phyloP scores from a whole-genome alignment of 1,140 invertebrate genomes.

The Potamilus streckersoni region DNA sequence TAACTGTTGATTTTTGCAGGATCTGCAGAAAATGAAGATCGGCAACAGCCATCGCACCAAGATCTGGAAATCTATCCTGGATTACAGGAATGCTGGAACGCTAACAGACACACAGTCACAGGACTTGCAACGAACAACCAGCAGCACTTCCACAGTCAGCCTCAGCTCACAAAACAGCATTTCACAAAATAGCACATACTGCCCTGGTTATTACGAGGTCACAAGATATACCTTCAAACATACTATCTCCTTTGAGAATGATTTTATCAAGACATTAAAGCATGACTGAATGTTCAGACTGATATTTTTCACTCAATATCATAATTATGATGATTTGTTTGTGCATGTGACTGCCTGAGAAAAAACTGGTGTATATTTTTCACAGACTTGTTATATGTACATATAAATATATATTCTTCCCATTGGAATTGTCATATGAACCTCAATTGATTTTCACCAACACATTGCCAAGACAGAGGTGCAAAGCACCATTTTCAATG shows the following conservation, averaged over 20 bases:
- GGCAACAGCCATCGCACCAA: conserved; percentile 58
- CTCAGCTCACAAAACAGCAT: conserved; percentile 39
- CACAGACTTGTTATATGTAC: too few relatives aligned
- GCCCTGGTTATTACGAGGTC: conserved; percentile 60
- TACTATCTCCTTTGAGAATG: conserved; percentile 46
- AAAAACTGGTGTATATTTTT: too few relatives aligned
- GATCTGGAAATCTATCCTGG: conserved; percentile 61
- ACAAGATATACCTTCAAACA: conserved; percentile 65
- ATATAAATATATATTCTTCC: too few relatives aligned
- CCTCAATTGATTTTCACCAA: too few relatives aligned
- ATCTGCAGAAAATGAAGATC: conserved; percentile 62
- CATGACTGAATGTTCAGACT: too few relatives aligned
- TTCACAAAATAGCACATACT: conserved; percentile 50
- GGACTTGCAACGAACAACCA: conserved; percentile 30
- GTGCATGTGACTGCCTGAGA: too few relatives aligned
- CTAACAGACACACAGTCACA: conserved; percentile 33
- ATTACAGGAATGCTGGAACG: conserved; percentile 39
- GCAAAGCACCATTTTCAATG: too few relatives aligned
- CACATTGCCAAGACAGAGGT: too few relatives aligned
- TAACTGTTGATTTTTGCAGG: conserved; percentile 41
- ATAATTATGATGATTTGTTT: too few relatives aligned
- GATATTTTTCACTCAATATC: too few relatives aligned
- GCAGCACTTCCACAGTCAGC: conserved; percentile 48
- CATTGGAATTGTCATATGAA: too few relatives aligned
- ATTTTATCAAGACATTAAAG: not conserved